Conservation (phyloP, 2,113 vertebrate genomes). For the Nibea albiflora region DNA sequence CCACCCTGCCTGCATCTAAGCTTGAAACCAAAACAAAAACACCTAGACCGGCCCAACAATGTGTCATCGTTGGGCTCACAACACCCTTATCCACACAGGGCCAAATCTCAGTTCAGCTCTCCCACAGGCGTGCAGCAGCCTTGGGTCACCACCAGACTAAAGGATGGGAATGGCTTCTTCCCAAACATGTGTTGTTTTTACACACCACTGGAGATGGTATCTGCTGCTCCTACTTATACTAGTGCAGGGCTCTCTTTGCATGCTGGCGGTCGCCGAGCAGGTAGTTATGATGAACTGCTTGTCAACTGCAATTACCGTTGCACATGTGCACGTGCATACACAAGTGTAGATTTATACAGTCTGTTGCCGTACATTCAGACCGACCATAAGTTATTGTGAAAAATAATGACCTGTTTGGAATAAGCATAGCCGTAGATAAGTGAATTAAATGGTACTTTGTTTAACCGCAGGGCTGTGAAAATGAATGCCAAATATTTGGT, state of each 20-base stretch:
- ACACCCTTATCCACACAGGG: constrained; percentile 49
- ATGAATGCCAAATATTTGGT: constrained; percentile 69
- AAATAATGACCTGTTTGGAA: constrained; percentile 56
- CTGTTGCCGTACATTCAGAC: constrained; percentile 25
- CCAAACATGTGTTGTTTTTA: constrained; percentile 65
- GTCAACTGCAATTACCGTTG: constrained; percentile 49
- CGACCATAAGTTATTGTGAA: constrained; percentile 52
- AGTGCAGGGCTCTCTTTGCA: constrained; percentile 25
- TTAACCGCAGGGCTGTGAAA: constrained; percentile 63
- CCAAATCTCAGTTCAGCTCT: constrained; percentile 48
- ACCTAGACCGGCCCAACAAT: constrained; percentile 59
- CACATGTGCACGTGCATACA: constrained; percentile 15
- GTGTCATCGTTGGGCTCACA: constrained; percentile 60
- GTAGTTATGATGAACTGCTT: constrained; percentile 59
- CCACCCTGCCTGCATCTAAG: constrained; percentile 59
- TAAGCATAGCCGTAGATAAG: constrained; percentile 61
- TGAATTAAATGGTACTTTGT: constrained; percentile 70
- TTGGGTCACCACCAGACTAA: constrained; percentile 59
- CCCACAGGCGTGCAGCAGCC: constrained; percentile 53
- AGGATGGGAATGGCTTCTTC: constrained; percentile 57
- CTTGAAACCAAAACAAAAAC: constrained; percentile 67
- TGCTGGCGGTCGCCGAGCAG: constrained; percentile 40
- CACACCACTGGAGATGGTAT: constrained; percentile 60
- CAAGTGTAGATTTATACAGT: constrained; percentile 25
- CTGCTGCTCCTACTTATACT: constrained; percentile 45